Base-by-base conservation (phyloP, 2,888 invertebrate genomes). In the Acanthopleura granulata region DNA sequence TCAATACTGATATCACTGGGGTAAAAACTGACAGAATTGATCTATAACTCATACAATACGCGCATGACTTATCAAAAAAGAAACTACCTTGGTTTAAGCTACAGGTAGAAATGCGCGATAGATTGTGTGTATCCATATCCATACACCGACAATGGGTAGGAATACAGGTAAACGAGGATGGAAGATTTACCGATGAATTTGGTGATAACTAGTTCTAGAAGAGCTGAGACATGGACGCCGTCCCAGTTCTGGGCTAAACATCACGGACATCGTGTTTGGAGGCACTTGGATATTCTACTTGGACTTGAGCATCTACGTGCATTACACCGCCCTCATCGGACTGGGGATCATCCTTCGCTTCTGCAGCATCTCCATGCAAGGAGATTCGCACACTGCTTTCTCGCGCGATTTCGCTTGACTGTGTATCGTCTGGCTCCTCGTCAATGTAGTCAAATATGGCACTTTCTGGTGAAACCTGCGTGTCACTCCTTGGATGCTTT, bases 391-490 rank as follows among this genome's bases (percentile, higher is more conserved):
- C 66, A 14, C 66, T 27, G 16, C 29, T 27, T 6, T 66, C 16
- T 22, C 29, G 18, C 22, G 6, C 66, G 27, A 25, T 27, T 9
- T 27, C 66, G 25, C 25, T 27, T 1, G 16, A 18, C 16, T 27
- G 22, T 57, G 18, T 18, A 6, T 27, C 22, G 29, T 25, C 66
- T 22, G 66, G 25, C 22, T 66, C 66, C 29, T 66, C 66, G 25
- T 66, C 66, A 27, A 66, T 66, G 14, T 66, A 66, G 27, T 66
- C 66, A 66, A 66, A 66, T 6, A 66, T 66, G 66, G 66, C 66
- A 27, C 66, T 66, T 27, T 66, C 66, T 27, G 66, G 66, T 27
- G 66, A 66, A 27, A 66, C 25, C 29, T 66, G 66, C 3, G 66
- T 22, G 29, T 66, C 66, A 27, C 29, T 66, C 29, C 66, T 66